Evolutionary conservation across 2,888 invertebrate species (phyloP).

Genomic region (Ormyrus pomaceus): DNA sequence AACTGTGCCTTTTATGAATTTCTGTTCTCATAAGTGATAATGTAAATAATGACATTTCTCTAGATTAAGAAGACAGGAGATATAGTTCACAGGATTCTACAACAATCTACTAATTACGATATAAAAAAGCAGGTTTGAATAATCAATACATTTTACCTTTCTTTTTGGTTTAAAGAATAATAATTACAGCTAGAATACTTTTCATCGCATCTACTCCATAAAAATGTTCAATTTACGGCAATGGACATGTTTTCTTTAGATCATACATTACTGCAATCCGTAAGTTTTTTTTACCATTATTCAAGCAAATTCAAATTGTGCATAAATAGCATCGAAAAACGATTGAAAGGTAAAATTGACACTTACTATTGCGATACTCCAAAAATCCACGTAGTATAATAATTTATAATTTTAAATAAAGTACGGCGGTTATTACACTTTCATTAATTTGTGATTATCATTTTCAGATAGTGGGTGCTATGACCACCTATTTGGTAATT

Average conservation of each 20-base stretch:
- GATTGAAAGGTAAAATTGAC: too few relatives aligned
- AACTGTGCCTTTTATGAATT: neutral
- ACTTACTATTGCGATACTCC: too few relatives aligned
- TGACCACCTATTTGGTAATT: slow-evolving; percentile 52
- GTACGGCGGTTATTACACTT: too few relatives aligned
- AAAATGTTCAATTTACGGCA: slow-evolving; percentile 44
- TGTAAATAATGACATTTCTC: slow-evolving; percentile 1
- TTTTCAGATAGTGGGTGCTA: slow-evolving; percentile 51
- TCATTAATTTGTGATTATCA: slow-evolving; percentile 4
- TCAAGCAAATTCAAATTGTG: too few relatives aligned
- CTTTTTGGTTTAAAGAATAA: too few relatives aligned
- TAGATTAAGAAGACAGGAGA: slow-evolving; percentile 40
- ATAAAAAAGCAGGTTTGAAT: slow-evolving; percentile 25
- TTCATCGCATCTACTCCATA: slow-evolving; percentile 50
- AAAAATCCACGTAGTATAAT: too few relatives aligned
- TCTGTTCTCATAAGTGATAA: too few relatives aligned
- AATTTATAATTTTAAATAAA: neutral
- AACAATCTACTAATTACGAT: slow-evolving; percentile 1
- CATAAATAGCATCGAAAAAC: too few relatives aligned
- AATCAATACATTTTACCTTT: neutral
- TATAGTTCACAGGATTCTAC: slow-evolving; percentile 19
- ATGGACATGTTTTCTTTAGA: slow-evolving; percentile 54
- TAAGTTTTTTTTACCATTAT: slow-evolving; percentile 20
- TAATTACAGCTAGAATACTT: slow-evolving; percentile 51
- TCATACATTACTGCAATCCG: slow-evolving; percentile 51